Conservation (phyloP, 2,888 invertebrate genomes). For the Ditylenchus weischeri region DNA sequence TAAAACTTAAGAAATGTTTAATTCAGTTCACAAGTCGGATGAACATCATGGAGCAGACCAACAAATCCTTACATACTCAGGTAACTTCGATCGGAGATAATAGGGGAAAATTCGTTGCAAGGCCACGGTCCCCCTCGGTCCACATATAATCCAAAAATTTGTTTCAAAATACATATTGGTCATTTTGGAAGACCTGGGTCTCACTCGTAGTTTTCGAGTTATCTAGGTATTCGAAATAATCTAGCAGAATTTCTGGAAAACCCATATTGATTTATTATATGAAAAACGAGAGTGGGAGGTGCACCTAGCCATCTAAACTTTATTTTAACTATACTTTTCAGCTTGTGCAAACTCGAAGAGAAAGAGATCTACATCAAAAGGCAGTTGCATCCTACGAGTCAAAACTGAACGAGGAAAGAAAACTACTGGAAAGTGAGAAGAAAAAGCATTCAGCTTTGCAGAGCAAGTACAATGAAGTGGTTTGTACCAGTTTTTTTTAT, state of each 20-base stretch:
- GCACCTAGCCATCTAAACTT: too few relatives aligned
- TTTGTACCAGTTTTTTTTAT: conserved; percentile 13
- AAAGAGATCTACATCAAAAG: conserved; percentile 54
- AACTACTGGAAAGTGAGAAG: conserved; percentile 35
- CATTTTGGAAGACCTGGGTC: too few relatives aligned
- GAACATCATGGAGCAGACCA: conserved; percentile 59
- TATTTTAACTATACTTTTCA: conserved; percentile 28
- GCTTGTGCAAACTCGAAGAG: conserved; percentile 54
- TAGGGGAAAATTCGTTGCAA: not conserved
- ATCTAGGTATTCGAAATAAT: too few relatives aligned
- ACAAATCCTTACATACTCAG: conserved; percentile 56
- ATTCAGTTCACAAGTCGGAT: conserved; percentile 50
- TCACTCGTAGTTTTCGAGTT: too few relatives aligned
- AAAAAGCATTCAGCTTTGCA: conserved; percentile 34
- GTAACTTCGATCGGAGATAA: conserved; percentile 25
- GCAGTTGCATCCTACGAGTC: conserved; percentile 43
- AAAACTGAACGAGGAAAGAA: conserved; percentile 43
- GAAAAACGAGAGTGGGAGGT: too few relatives aligned
- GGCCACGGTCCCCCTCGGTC: too few relatives aligned
- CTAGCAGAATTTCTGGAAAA: too few relatives aligned
- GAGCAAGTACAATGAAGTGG: conserved; percentile 38
- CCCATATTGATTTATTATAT: too few relatives aligned
- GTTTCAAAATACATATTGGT: too few relatives aligned
- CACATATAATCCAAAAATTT: too few relatives aligned
- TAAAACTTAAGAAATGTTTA: too few relatives aligned